Base-by-base conservation (phyloP, 2,888 invertebrate species). In the Celastrina argiolus region DNA sequence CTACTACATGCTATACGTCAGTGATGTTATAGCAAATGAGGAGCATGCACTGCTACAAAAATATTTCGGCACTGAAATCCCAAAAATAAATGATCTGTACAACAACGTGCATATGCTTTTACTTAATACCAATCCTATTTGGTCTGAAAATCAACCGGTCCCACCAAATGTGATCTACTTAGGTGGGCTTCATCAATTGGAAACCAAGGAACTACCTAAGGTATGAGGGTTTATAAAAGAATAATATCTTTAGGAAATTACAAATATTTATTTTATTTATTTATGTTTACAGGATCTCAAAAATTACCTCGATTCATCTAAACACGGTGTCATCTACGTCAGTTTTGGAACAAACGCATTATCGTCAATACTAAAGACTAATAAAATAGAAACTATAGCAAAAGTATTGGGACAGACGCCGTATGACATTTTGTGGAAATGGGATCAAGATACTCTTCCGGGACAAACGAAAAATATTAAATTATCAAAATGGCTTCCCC, bases 381-480 rank as follows among this genome's bases (percentile, higher is more conserved):
- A 56, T 2, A 56, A 56, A 56, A 39, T 65, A 14, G 7, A 64
- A 51, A 51, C n/a, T 2, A 65, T 65, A 36, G 56, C 56, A 14
- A 51, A 36, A 34, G 64, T 65, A n/a, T 36, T 65, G 16, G 51
- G 34, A 18, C 16, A 51, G 14, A 10, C 34, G 42, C 64, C 28
- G 0, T 83, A 80, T 34, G 74, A 84, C 59, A 74, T 86, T 2
- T 31, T 85, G 12, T 84, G 81, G 80, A 85, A 84, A 66, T 83
- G 79, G 77, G 76, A 81, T 65, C 67, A 68, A 14, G 78, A 81
- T 56, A 75, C 75, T 12, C 56, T 84, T 14, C 76, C 77, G 34
- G 79, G 78, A 58, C 68, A 68, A 8, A 69, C 78, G 0, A 65
- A 72, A 0, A 84, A 85, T 58, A 79, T 84, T 2, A 78, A 69